Evolutionary conservation across 23 tunicate genomes (phyloP), one percentile per base, ranked within the genome.

Genomic region (Botrylloides violaceus): DNA sequence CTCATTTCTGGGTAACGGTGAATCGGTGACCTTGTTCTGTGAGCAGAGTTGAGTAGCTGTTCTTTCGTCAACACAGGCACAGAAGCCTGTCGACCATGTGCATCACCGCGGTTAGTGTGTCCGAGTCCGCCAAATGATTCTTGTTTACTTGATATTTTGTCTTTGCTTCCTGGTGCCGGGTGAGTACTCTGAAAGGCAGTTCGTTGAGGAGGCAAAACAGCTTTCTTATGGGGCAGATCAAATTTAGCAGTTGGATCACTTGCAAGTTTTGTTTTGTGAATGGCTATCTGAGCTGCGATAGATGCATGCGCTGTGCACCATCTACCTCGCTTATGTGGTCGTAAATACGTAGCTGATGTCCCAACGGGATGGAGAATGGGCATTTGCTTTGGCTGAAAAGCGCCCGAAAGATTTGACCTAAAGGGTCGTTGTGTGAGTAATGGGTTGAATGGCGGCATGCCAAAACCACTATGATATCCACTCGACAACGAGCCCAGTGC

Each of bases 271-370:
- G 30, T 38, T 49, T 81, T 85, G 57, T 87, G 95, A 29, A 58
- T 64, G n/a, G 71, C 53, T 1, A 90, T 90, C 49, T 70, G 65
- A 64, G 75, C 66, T 34, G 97, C 97, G 25, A 90, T 78, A 12
- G 71, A 61, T 6, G 87, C 97, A 68, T 90, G 97, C 1, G 80
- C 38, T 2, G 97, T 82, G 38, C 97, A 83, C 89, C 97, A 83
- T 34, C 65, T 59, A 5, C 97, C 97, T 18, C 56, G 83, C 33
- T 77, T 81, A 4, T 43, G 74, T 4, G 56, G 74, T 35, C 36
- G 37, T 56, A 43, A 22, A 5, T 53, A 37, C 12, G 25, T 39
- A 20, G 56, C 25, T 0, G 58, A 26, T 6, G 74, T 9, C 9
- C 26, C 25, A 7, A 64, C 33, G 18, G 33, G 20, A 39, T 39